These are phyloP conservation scores for Andrena fulva DNA, from an alignment of 2,888 invertebrate genomes.

Conservation along the genomic window DNA sequence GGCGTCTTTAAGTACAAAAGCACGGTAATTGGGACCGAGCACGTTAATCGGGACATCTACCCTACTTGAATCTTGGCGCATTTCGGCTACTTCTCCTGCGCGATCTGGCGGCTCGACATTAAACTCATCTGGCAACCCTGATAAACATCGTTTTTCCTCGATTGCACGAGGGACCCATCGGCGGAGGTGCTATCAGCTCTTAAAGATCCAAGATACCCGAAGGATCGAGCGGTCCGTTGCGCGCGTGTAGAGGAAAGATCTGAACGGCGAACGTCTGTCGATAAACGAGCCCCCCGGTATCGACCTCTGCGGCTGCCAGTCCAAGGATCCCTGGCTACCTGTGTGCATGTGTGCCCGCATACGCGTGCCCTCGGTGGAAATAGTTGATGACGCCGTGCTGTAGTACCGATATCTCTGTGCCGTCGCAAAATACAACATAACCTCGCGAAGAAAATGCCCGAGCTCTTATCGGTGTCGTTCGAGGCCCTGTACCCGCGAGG, in stretches of 20 bases:
- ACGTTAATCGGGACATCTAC: no score
- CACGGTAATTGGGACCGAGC: no score
- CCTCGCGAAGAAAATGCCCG: slow-evolving; percentile 72
- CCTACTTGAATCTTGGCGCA: no score
- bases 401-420: slow-evolving; percentile 41
- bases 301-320: slow-evolving; percentile 12
- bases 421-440: slow-evolving; percentile 75
- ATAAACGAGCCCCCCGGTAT: slow-evolving; percentile 31
- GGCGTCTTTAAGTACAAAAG: no score
- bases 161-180: neutral
- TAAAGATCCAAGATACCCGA: neutral
- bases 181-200: neutral
- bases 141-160: neutral
- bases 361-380: slow-evolving; percentile 32
- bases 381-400: slow-evolving; percentile 59
- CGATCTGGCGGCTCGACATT: no score
- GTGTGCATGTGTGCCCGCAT: slow-evolving; percentile 9
- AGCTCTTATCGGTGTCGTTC: slow-evolving; percentile 47
- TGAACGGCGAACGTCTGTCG: slow-evolving; percentile 9
- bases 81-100: no score
- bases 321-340: slow-evolving; percentile 17
- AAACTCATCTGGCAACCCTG: no score
- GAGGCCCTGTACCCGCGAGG: slow-evolving; percentile 41
- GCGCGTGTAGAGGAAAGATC: neutral
- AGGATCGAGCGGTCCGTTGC: neutral